phyloP scores from a whole-genome alignment of 92 coral and sea anemone genomes.

The Siderastrea radians region DNA sequence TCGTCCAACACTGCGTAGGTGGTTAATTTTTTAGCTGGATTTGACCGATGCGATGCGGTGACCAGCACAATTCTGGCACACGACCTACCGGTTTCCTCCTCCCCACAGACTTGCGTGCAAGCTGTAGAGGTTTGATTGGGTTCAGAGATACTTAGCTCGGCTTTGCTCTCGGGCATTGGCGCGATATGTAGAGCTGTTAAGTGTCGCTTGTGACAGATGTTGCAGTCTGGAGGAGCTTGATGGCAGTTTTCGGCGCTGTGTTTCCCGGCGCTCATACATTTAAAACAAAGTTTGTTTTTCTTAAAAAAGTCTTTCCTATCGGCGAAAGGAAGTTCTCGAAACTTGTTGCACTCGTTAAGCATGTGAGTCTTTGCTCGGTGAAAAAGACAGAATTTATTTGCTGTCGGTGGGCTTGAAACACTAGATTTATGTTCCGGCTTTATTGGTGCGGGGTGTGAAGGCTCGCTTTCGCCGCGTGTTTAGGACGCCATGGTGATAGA shows the following conservation, averaged over 20 bases:
- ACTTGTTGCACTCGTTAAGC: slow-evolving; percentile 62
- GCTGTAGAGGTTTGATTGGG: slow-evolving; percentile 43
- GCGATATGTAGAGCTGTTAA: slow-evolving; percentile 58
- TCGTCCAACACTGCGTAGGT: not conserved
- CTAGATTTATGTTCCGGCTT: slow-evolving; percentile 5
- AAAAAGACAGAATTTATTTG: slow-evolving; percentile 42
- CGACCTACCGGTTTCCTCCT: slow-evolving; percentile 60
- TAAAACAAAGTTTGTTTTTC: slow-evolving; percentile 59
- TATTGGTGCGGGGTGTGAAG: not conserved
- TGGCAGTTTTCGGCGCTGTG: slow-evolving; percentile 62
- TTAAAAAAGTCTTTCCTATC: slow-evolving; percentile 61
- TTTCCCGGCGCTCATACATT: slow-evolving; percentile 40
- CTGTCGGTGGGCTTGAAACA: not conserved
- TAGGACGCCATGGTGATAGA: slow-evolving; percentile 31
- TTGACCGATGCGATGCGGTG: slow-evolving; percentile 7
- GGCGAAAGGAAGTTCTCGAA: slow-evolving; percentile 49
- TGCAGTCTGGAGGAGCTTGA: slow-evolving; percentile 42
- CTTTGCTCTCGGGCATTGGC: not conserved
- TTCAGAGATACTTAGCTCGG: not conserved
- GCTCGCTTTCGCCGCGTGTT: slow-evolving; percentile 10
- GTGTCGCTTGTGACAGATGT: slow-evolving; percentile 56
- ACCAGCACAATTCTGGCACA: slow-evolving; percentile 78
- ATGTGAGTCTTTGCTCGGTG: slow-evolving; percentile 63
- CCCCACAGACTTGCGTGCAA: slow-evolving; percentile 78
- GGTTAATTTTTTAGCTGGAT: slow-evolving; percentile 3